A percentile compares a stretch with the other conserved stretches of the same genome.
Conservation (phyloP, 2,888 invertebrate species). For the Lumbricus terrestris region DNA sequence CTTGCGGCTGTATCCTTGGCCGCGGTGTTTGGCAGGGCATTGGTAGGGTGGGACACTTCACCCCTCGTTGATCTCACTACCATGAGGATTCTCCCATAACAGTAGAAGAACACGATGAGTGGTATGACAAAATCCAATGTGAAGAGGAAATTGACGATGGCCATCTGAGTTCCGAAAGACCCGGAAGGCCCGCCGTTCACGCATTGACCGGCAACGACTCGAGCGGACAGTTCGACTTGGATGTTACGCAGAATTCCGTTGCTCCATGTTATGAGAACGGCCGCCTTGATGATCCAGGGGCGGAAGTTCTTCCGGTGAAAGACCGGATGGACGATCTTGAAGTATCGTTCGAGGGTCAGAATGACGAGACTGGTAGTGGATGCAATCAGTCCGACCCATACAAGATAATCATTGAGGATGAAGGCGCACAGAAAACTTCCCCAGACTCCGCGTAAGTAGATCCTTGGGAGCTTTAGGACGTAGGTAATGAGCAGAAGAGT, state of each 20-base stretch:
- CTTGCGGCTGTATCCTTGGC: not conserved
- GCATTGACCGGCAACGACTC: not conserved
- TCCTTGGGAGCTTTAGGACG: not conserved
- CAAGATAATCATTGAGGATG: not conserved
- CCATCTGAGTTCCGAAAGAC: not conserved
- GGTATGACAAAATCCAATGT: not conserved
- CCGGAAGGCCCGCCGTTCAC: not conserved
- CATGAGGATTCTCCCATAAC: not conserved
- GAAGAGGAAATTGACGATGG: not conserved
- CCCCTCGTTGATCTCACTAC: not conserved
- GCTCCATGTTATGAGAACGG: not conserved
- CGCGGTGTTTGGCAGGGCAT: not conserved
- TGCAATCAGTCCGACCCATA: not conserved
- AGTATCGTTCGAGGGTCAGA: not conserved
- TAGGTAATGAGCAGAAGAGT: not conserved
- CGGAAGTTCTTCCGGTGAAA: not conserved
- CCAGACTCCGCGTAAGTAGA: not conserved
- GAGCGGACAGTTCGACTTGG: not conserved
- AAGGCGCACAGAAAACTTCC: not conserved
- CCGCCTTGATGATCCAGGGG: not conserved
- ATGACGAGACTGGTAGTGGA: not conserved
- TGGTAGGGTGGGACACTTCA: not conserved
- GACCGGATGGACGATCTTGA: slow-evolving; percentile 13
- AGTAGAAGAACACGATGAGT: not conserved
- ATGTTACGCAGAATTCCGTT: not conserved